Base-by-base conservation (phyloP, 2,888 invertebrate genomes). In the Machimus atricapillus region DNA sequence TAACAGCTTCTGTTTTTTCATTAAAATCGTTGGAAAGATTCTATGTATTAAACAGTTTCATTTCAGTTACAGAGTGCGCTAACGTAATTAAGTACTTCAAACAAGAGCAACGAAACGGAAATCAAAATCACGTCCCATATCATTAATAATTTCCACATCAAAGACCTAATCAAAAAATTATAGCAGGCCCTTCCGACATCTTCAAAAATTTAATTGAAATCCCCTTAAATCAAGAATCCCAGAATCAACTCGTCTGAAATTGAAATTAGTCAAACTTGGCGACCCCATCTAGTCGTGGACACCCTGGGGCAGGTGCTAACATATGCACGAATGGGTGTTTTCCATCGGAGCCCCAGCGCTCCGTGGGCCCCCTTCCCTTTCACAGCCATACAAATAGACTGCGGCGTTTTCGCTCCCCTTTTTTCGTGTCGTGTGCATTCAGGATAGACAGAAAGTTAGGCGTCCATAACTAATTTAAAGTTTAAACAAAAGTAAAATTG, bases 391-490 rank as follows among this genome's bases (percentile, higher is more conserved):
- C 52, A 79, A 79, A 79, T 79, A 79, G 79, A 79, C 79, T 79
- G 52, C 79, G 52, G 79, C 52, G 52, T 31, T 79, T 79, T 79
- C 2, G 23, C 31, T 79, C 52, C 79, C 52, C 37, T 27, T 79
- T 52, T 79, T 27, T 31, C 79, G 5, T 9, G 46, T 23, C 19
- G 19, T 37, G 0, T 16, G 4, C 37, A 37, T 37, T n/a, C 23
- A 79, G 9, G 14, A 31, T 14, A 79, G 79, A 52, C 23, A 34
- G 56, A 66, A 23, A 79, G 52, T 27, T 52, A 79, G 79, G 52
- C 79, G 79, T 56, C 79, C 79, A 52, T 79, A 52, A 79, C 52
- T 79, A 79, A 79, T 79, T 79, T 79, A 79, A 79, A 79, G 79
- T 79, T 79, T 79, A 79, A 79, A 79, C 79, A 79, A 79, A 27